A percentile compares a stretch with the other conserved stretches of the same genome.
Evolutionary conservation across 2,888 invertebrate genomes (phyloP).

Genomic region (Bibio marci): DNA sequence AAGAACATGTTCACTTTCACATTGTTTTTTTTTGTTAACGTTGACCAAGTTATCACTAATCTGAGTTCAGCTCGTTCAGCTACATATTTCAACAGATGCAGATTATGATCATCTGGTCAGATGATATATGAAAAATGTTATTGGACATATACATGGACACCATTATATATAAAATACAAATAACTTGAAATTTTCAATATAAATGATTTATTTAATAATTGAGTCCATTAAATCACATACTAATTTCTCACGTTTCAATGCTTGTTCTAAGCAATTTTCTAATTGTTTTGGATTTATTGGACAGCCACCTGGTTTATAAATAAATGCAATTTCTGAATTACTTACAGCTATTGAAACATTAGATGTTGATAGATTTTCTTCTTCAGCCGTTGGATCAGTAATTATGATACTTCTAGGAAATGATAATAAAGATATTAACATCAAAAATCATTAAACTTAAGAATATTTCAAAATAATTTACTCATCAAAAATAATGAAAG

Average conservation of each 20-base stretch:
- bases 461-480: slow-evolving; percentile 22
- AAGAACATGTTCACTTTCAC: too few relatives aligned
- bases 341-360: slow-evolving; percentile 49
- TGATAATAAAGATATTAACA: slow-evolving; percentile 1
- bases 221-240: too few relatives aligned
- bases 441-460: slow-evolving; percentile 4
- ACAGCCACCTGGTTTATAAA: slow-evolving; percentile 60
- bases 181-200: too few relatives aligned
- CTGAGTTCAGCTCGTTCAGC: too few relatives aligned
- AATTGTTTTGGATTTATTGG: slow-evolving; percentile 39
- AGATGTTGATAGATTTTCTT: slow-evolving; percentile 52
- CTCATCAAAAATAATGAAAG: slow-evolving; percentile 60
- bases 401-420: slow-evolving; percentile 39
- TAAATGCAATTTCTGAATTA: slow-evolving; percentile 41
- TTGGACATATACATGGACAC: too few relatives aligned
- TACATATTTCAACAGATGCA: too few relatives aligned
- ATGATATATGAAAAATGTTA: too few relatives aligned
- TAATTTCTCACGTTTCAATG: slow-evolving; percentile 38
- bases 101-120: too few relatives aligned
- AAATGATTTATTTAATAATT: too few relatives aligned
- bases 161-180: too few relatives aligned
- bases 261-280: slow-evolving; percentile 38
- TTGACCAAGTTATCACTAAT: too few relatives aligned
- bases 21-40: too few relatives aligned
- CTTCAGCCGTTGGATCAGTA: slow-evolving; percentile 68